Base-by-base conservation (phyloP, 2,888 invertebrate genomes). In the Lydus trimaculatus region DNA sequence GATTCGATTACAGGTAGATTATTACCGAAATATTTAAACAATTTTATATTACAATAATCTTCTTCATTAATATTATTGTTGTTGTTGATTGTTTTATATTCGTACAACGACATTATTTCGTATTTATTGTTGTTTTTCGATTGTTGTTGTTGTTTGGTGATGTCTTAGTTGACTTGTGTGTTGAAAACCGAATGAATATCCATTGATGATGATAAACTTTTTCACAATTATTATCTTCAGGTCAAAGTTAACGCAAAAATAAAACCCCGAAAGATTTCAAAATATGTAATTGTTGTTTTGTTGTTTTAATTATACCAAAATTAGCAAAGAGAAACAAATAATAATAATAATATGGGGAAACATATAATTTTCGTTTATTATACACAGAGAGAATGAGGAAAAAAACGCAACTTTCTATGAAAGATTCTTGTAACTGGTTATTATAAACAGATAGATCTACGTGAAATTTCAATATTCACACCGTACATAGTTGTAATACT, bases 1-100 rank as follows among this genome's bases (percentile, higher is more conserved):
- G 83, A 87, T 11, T 84, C 82, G 31, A 89, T 76, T 20, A 78
- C 77, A 0, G 85, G 84, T 61, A 84, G 67, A 39, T 72, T 72
- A 43, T 76, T 66, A 11, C 81, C 80, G 31, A 82, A 70, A 72
- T 80, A 72, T 67, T 82, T 80, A 56, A 75, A 78, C 58, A 82
- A 70, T 36, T 78, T 78, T 43, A 73, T 67, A 39, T 75, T 67
- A 52, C 65, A 67, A 48, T 79, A 79, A 58, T 73, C 75, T 23
- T 74, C 76, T 25, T 76, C 75, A 52, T 74, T 63, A 52, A 67
- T 65, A 25, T 76, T 33, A 60, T 39, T 28, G 52, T 64, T 31
- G 61, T 36, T 25, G 43, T 64, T 59, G 36, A 70, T 66, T 33
- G 63, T 58, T 11, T 67, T 61, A 61, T 72, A 71, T 25, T 69